Conservation (phyloP, 2,888 invertebrate species). For the Aleiodes testaceus region DNA sequence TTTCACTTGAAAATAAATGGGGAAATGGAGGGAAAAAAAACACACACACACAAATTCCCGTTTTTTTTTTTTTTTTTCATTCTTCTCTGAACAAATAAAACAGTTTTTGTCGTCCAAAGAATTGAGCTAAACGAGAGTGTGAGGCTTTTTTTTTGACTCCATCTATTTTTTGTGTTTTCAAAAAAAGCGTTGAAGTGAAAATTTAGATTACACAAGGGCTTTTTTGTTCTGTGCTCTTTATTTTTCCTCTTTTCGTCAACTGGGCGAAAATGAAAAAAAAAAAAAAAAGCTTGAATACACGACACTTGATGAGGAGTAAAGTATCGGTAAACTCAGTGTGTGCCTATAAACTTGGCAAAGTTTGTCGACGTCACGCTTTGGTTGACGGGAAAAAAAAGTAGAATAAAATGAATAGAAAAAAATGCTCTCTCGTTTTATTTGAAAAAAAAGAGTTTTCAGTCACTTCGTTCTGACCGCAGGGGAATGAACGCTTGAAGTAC, state of each 20-base stretch:
- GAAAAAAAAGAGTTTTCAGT: background rate
- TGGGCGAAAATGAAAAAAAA: background rate
- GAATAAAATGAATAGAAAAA: too few species aligned
- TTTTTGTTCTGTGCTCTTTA: background rate
- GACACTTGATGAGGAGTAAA: constrained; percentile 25
- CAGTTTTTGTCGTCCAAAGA: background rate
- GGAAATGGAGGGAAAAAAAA: too few species aligned
- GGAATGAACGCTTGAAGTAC: constrained; percentile 3
- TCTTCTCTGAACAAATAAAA: too few species aligned
- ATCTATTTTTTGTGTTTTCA: constrained; percentile 16
- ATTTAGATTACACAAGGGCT: constrained; percentile 17
- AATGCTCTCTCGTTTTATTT: constrained; percentile 6
- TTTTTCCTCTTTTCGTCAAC: background rate
- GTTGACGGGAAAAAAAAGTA: constrained; percentile 6
- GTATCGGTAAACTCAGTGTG: constrained; percentile 32
- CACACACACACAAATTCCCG: too few species aligned
- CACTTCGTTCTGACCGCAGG: constrained; percentile 10
- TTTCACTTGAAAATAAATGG: too few species aligned
- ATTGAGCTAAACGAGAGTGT: constrained; percentile 8
- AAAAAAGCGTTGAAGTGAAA: constrained; percentile 27
- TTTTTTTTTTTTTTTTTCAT: too few species aligned
- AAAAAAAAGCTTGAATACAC: constrained; percentile 14
- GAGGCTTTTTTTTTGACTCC: constrained; percentile 1
- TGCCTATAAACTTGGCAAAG: constrained; percentile 24
- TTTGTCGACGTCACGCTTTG: constrained; percentile 17